Evolutionary conservation across 2,888 invertebrate species (phyloP).

Genomic region (Sialis lutaria): DNA sequence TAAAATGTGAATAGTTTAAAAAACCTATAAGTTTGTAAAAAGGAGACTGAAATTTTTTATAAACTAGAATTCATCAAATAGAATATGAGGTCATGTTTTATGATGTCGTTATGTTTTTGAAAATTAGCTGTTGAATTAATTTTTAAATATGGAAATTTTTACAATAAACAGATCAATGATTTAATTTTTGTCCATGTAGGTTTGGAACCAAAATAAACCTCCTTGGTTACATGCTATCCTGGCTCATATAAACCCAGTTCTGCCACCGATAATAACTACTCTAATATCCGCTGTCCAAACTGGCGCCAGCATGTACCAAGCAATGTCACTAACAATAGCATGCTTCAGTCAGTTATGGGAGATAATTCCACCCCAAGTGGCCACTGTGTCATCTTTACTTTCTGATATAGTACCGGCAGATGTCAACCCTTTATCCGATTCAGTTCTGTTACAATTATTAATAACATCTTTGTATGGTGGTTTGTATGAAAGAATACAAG

Average conservation of each 20-base stretch:
- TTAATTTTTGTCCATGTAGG: conserved; percentile 26
- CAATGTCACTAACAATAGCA: conserved; percentile 55
- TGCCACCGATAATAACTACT: conserved; percentile 46
- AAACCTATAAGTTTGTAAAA: neutral
- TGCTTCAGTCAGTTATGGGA: conserved; percentile 52
- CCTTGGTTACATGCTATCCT: conserved; percentile 60
- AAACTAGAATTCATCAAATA: too few species aligned
- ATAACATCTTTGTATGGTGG: conserved; percentile 51
- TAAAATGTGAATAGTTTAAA: conserved; percentile 17
- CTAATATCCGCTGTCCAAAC: conserved; percentile 52
- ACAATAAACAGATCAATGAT: neutral
- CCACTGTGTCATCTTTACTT: conserved; percentile 31
- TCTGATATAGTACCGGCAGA: conserved; percentile 53
- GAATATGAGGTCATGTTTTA: neutral
- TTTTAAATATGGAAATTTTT: neutral
- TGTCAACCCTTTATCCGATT: conserved; percentile 49
- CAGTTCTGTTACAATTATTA: conserved; percentile 53
- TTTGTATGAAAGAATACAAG: conserved; percentile 33
- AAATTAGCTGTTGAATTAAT: too few species aligned
- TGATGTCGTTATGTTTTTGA: neutral
- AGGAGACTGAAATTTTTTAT: too few species aligned
- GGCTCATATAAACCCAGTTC: conserved; percentile 40
- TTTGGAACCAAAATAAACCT: conserved; percentile 66
- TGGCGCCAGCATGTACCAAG: conserved; percentile 66
- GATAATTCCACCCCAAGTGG: conserved; percentile 43